Evolutionary conservation across 2,888 invertebrate species (phyloP).

Genomic region (Leptura quadrifasciata): DNA sequence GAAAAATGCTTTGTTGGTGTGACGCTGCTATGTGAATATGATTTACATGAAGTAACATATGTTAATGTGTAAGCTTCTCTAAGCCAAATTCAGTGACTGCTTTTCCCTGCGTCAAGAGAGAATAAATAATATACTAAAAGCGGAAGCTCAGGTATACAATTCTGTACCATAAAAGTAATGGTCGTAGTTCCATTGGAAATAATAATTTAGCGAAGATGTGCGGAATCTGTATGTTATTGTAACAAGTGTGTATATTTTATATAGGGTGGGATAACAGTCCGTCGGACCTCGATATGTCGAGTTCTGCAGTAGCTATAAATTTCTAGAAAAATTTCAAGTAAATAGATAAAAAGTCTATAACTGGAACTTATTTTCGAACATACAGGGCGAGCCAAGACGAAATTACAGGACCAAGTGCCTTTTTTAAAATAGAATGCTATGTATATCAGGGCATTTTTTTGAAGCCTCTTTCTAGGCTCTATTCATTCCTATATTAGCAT

Average conservation of each 20-base stretch:
- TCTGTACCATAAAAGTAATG: not conserved
- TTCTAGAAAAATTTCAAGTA: no score
- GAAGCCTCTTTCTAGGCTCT: no score
- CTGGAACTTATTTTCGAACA: no score
- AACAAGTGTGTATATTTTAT: not conserved
- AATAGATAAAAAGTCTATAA: no score
- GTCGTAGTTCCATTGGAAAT: not conserved
- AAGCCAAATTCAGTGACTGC: conserved; percentile 13
- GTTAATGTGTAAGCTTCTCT: not conserved
- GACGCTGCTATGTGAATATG: not conserved
- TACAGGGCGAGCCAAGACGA: no score
- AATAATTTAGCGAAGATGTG: not conserved
- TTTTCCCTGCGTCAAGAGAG: not conserved
- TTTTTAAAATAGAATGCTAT: no score
- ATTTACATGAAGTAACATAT: conserved; percentile 10
- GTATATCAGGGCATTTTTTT: no score
- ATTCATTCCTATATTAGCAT: no score
- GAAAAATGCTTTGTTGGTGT: not conserved
- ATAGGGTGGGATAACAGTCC: no score
- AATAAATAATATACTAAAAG: not conserved
- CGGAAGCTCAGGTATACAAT: not conserved
- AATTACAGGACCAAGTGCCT: no score
- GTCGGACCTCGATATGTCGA: no score
- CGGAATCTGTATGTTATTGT: not conserved
- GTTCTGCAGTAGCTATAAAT: no score